A percentile compares a stretch with the other conserved stretches of the same genome.
Conservation (phyloP, 1,140 invertebrate species). For the Babylonia areolata region DNA sequence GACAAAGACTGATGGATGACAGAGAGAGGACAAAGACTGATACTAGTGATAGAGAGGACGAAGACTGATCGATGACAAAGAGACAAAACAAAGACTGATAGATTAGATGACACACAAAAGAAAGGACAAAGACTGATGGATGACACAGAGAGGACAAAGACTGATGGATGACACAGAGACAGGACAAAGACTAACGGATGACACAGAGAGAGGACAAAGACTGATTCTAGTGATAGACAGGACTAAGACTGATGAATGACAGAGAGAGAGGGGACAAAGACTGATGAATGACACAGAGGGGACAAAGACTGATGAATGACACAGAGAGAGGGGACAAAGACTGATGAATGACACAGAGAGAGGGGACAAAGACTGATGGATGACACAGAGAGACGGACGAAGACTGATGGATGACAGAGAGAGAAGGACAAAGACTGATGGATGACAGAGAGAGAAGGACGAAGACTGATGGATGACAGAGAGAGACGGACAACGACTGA, state of each 20-base stretch:
- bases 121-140: too few relatives aligned
- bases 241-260: not conserved
- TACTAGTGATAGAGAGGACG: too few relatives aligned
- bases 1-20: too few relatives aligned
- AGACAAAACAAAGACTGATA: too few relatives aligned
- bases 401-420: not conserved
- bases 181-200: not conserved
- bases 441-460: not conserved
- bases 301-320: not conserved
- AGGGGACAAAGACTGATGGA: not conserved
- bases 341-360: not conserved
- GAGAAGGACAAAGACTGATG: not conserved
- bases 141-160: too few relatives aligned
- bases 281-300: not conserved
- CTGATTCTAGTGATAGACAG: not conserved
- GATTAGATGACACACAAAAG: too few relatives aligned
- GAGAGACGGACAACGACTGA: not conserved
- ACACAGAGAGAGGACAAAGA: not conserved
- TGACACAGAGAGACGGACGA: not conserved
- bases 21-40: too few relatives aligned
- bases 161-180: too few relatives aligned
- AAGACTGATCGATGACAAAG: too few relatives aligned
- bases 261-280: conserved; percentile 2
- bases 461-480: not conserved
- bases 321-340: not conserved